These are phyloP conservation scores for Parnassius smintheus DNA, from an alignment of 2,888 invertebrate genomes.

Conservation along the genomic window DNA sequence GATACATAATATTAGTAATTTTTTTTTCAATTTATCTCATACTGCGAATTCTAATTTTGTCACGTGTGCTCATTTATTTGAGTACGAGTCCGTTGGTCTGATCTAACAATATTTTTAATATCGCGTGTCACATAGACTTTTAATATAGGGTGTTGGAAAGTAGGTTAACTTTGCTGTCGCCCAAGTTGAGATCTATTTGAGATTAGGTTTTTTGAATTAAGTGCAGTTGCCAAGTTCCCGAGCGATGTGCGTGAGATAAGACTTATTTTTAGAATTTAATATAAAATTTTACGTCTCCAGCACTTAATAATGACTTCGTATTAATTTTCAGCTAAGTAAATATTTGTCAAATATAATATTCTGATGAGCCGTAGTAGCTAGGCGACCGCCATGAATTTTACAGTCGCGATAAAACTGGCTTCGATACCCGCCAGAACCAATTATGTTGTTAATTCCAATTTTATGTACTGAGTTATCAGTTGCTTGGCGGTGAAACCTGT, in stretches of 20 bases:
- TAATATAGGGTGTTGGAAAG: conserved; percentile 19
- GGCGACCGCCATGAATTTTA: no score
- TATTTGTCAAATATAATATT: no score
- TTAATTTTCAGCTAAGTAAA: no score
- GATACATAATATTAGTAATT: no score
- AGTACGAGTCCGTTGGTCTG: conserved; percentile 22
- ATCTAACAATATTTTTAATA: conserved; percentile 24
- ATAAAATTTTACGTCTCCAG: neutral
- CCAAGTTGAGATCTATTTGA: neutral
- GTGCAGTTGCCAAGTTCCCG: neutral
- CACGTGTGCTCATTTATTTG: conserved; percentile 18
- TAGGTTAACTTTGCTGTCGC: conserved; percentile 10
- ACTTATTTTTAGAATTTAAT: neutral
- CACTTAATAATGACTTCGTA: no score
- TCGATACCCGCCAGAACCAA: no score
- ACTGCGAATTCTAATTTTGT: conserved; percentile 24
- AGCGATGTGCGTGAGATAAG: neutral
- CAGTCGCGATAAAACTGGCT: no score
- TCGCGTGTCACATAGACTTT: conserved; percentile 17
- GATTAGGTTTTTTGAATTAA: conserved; percentile 2
- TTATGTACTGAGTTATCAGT: no score
- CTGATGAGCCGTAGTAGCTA: no score
- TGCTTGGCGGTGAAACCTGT: no score
- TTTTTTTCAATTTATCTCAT: conserved; percentile 10
- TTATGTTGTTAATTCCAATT: no score